Conservation (phyloP, 2,888 invertebrate genomes). For the Meandrusa payeni region DNA sequence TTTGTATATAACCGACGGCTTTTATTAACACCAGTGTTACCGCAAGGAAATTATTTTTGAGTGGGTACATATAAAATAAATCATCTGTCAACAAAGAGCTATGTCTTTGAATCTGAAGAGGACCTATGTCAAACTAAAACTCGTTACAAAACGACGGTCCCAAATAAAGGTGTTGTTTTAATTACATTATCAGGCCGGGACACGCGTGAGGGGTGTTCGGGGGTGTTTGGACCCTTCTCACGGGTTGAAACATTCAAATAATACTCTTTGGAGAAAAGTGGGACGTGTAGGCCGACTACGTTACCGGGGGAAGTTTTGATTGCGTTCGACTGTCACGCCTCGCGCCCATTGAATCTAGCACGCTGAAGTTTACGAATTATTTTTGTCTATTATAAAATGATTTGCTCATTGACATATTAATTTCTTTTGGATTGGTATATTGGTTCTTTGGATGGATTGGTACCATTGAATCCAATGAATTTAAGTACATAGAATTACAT, state of each 20-base stretch:
- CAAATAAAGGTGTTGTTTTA: constrained; percentile 80
- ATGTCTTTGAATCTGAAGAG: constrained; percentile 27
- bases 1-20: too few species aligned
- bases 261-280: constrained; percentile 73
- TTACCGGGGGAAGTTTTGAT: constrained; percentile 61
- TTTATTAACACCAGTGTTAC: too few species aligned
- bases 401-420: too few species aligned
- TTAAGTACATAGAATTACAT: too few species aligned
- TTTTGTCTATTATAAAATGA: too few species aligned
- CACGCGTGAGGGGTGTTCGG: constrained; percentile 58
- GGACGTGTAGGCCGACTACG: constrained; percentile 40
- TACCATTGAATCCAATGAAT: too few species aligned
- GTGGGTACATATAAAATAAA: too few species aligned
- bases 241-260: constrained; percentile 78
- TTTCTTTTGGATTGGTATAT: too few species aligned
- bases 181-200: constrained; percentile 77
- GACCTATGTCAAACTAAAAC: constrained; percentile 47
- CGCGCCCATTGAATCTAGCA: constrained; percentile 54
- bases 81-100: neutral
- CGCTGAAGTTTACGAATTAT: constrained; percentile 1
- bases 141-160: constrained; percentile 56
- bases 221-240: constrained; percentile 68
- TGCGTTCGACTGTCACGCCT: constrained; percentile 65
- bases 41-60: too few species aligned
- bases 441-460: too few species aligned